Base-by-base conservation (phyloP, 2,888 invertebrate species). In the Lagria hirta region DNA sequence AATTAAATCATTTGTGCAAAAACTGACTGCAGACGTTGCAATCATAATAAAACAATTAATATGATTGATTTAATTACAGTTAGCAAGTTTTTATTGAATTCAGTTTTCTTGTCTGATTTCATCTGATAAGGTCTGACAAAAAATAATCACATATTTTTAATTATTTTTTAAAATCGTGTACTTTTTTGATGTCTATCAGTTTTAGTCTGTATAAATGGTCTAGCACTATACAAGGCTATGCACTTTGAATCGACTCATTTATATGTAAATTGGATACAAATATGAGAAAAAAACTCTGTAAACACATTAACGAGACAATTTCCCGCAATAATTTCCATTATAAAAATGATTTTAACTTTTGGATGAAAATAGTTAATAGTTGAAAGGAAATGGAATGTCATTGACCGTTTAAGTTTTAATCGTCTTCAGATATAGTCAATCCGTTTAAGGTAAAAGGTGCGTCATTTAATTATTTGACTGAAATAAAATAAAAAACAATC, bases 1-100 rank as follows among this genome's bases (percentile, higher is more conserved):
- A 57, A 59, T 57, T 50, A 52, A 51, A 51, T 54, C 55, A 54
- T 57, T 61, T 62, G 54, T 57, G 53, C 55, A 58, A 57, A 61
- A 57, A 52, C 54, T 58, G 54, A 61, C 61, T 58, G 60, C 52
- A 51, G 43, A 44, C 26, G 30, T 46, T 51, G 51, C 48, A 55
- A 55, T 58, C 48, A 38, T 50, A 53, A 50, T 50, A 54, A 55
- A 55, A 57, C 51, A 60, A 60, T 57, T 57, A 60, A 35, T 50
- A 49, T 48, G 55, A 58, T 53, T 49, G 45, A 53, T 47, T 49
- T 53, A 55, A 53, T 55, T 52, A 41, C 27, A 30, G 16, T n/a
- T 30, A 21, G 12, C 14, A 18, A 38, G 21, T 41, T 50, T 43
- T 21, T 27, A 11, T 28, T 20, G 17, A 22, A n/a, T 8, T 34